Percentiles rank a stretch among this genome's conserved stretches.
These are phyloP conservation scores for Mesembrinibis cayennensis DNA, from an alignment of 2,113 vertebrate species.

Conservation along the genomic window DNA sequence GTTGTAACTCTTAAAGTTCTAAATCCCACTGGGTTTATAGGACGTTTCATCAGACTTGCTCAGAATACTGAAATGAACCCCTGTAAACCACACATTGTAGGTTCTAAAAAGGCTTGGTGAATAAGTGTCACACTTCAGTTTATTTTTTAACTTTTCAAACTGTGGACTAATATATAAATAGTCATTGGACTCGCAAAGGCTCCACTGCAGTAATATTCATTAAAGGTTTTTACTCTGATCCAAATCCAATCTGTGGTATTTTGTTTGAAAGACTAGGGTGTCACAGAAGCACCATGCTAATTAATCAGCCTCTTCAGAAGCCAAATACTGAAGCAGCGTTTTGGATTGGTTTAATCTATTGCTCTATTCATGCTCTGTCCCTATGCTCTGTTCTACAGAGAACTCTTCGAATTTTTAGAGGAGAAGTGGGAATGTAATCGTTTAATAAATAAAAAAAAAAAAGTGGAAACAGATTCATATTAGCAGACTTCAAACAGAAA, in stretches of 20 bases:
- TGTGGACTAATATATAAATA: not conserved
- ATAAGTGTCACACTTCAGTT: not conserved
- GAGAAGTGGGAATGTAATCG: not conserved
- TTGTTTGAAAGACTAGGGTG: not conserved
- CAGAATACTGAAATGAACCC: not conserved
- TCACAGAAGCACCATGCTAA: not conserved
- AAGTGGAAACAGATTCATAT: not conserved
- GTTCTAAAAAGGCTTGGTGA: not conserved
- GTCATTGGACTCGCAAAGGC: not conserved
- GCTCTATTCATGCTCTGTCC: not conserved
- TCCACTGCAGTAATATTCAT: not conserved
- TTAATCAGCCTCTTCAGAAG: not conserved
- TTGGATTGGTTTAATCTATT: not conserved
- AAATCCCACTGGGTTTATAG: not conserved
- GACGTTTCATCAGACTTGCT: not conserved
- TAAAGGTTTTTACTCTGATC: not conserved
- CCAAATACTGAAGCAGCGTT: not conserved
- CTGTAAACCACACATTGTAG: not conserved
- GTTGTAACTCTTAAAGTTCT: not conserved
- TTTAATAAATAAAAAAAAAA: not conserved
- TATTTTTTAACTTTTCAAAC: not conserved
- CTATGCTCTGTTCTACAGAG: not conserved
- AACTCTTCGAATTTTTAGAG: not conserved
- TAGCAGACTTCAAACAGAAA: not conserved
- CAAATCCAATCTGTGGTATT: not conserved